A percentile compares a stretch with the other conserved stretches of the same genome.
phyloP scores from a whole-genome alignment of 64 coral and sea anemone species.

The Hydrozoanthus tunicans region DNA sequence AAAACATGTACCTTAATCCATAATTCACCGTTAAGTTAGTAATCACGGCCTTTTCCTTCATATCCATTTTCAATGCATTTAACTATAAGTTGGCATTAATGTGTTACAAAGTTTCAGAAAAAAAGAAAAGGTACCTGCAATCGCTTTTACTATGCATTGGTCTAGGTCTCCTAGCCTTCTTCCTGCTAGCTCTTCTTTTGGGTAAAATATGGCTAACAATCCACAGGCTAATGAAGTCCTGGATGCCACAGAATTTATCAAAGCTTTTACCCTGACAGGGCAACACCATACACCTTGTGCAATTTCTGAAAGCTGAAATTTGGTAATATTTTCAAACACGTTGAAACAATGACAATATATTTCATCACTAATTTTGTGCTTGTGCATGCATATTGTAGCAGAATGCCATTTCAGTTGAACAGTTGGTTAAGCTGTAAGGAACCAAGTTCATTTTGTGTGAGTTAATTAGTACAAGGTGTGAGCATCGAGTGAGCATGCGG shows the following conservation, averaged over 20 bases:
- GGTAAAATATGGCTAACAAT: conserved; percentile 19
- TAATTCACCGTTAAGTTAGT: background rate
- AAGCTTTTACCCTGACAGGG: background rate
- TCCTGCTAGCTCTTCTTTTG: background rate
- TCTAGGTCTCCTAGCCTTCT: background rate
- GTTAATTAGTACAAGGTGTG: no score
- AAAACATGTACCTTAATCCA: background rate
- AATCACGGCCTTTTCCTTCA: background rate
- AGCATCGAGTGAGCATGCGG: no score
- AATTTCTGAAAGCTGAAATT: conserved; percentile 37
- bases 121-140: conserved; percentile 26
- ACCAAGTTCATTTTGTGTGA: no score
- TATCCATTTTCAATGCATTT: no score
- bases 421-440: no score
- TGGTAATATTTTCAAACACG: background rate
- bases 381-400: no score
- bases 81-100: no score
- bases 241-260: conserved; percentile 5
- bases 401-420: no score
- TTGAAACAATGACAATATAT: no score
- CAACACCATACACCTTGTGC: conserved; percentile 34
- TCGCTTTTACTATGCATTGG: background rate
- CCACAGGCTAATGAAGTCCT: background rate
- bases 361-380: no score
- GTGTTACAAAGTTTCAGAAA: background rate